phyloP scores from a whole-genome alignment of 2,888 invertebrate species.

The Drepanosiphum platanoidis region DNA sequence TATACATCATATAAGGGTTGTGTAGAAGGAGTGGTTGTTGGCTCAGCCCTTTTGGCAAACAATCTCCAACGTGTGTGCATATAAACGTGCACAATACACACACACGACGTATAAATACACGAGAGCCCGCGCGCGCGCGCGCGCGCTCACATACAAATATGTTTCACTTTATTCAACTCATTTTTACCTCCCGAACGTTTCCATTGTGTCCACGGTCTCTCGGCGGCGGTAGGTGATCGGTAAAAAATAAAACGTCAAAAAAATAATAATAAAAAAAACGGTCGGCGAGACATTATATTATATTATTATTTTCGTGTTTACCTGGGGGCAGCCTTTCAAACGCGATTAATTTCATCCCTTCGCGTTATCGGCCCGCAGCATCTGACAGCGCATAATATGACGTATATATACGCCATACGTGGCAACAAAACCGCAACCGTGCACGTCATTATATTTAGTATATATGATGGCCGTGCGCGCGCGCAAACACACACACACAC shows the following conservation, averaged over 20 bases:
- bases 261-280: background rate
- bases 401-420: background rate
- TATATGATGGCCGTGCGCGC: background rate
- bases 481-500: background rate
- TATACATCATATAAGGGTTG: background rate
- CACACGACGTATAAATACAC: too few species aligned
- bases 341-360: conserved; percentile 58
- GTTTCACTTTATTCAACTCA: conserved; percentile 43
- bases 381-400: conserved; percentile 29
- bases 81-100: background rate
- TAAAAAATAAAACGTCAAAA: conserved; percentile 8
- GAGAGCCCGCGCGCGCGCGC: background rate
- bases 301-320: conserved; percentile 51
- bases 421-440: conserved; percentile 59
- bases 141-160: background rate
- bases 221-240: background rate
- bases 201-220: conserved; percentile 10
- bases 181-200: conserved; percentile 40
- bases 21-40: background rate
- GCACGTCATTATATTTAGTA: conserved; percentile 32
- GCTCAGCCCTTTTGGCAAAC: conserved; percentile 24
- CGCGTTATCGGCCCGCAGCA: conserved; percentile 59
- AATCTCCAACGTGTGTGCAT: conserved; percentile 25
- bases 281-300: conserved; percentile 9
- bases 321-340: conserved; percentile 55